These are phyloP conservation scores for Drosophila elegans DNA, from an alignment of 1,140 invertebrate genomes.

Conservation along the genomic window DNA sequence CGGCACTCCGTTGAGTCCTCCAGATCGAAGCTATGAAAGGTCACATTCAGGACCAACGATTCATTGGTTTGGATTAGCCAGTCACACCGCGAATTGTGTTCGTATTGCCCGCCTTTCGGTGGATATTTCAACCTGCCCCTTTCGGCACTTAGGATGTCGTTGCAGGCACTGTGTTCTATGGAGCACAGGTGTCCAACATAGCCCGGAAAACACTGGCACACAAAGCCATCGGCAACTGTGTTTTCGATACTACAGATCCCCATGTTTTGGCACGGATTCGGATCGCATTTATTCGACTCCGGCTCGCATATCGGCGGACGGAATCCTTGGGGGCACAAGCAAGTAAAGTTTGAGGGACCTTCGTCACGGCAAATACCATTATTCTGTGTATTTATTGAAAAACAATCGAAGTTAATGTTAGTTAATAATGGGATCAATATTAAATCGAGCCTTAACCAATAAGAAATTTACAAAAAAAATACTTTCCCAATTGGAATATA, in stretches of 20 bases:
- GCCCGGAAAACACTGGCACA: slow-evolving; percentile 70
- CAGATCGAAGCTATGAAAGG: slow-evolving; percentile 90
- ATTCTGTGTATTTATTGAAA: slow-evolving; percentile 84
- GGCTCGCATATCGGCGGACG: slow-evolving; percentile 85
- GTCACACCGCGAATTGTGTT: slow-evolving; percentile 89
- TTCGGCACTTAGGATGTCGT: slow-evolving; percentile 42
- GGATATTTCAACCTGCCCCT: slow-evolving; percentile 85
- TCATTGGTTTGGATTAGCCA: slow-evolving; percentile 90
- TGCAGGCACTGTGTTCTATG: slow-evolving; percentile 60
- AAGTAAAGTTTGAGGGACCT: slow-evolving; percentile 81
- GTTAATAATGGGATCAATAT: too few relatives aligned
- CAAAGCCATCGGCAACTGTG: slow-evolving; percentile 86
- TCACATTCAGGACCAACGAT: slow-evolving; percentile 91
- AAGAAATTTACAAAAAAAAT: too few relatives aligned
- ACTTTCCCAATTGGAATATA: too few relatives aligned
- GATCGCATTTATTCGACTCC: slow-evolving; percentile 86
- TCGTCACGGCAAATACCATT: slow-evolving; percentile 90
- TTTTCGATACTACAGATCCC: slow-evolving; percentile 75
- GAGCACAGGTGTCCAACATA: slow-evolving; percentile 62
- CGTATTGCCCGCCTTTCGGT: slow-evolving; percentile 86
- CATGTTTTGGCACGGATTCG: slow-evolving; percentile 91
- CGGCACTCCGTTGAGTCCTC: slow-evolving; percentile 88
- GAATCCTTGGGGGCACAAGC: slow-evolving; percentile 86
- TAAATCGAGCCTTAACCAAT: too few relatives aligned
- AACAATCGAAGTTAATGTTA: neutral